phyloP scores from a whole-genome alignment of 2,797 vertebrate species.

The Loris lydekkerianus region DNA sequence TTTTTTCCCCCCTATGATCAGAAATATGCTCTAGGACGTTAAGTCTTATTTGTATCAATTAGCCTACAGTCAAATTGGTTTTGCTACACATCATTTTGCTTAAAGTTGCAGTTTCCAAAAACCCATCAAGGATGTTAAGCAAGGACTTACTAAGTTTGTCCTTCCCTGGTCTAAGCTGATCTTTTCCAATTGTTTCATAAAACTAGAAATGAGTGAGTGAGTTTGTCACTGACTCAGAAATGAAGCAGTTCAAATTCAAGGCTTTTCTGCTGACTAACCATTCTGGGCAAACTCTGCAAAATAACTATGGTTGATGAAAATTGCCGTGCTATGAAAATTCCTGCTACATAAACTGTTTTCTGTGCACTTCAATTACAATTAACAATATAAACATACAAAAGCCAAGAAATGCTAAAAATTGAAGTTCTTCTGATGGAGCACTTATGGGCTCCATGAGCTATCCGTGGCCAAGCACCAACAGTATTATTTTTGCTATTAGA shows the following conservation, averaged over 20 bases:
- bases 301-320: neutral
- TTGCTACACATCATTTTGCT: neutral
- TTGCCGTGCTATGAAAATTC: neutral
- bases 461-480: neutral
- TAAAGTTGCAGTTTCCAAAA: neutral
- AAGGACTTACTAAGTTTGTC: neutral
- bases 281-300: neutral
- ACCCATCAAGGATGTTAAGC: neutral
- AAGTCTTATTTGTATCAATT: neutral
- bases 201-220: conserved; percentile 1
- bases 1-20: neutral
- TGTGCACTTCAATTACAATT: neutral
- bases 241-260: conserved; percentile 43
- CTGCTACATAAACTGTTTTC: conserved; percentile 22
- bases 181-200: conserved; percentile 48
- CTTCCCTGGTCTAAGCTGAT: neutral
- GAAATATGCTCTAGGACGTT: neutral
- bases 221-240: conserved; percentile 56
- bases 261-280: conserved; percentile 59
- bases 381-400: conserved; percentile 31
- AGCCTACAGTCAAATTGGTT: neutral
- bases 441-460: neutral
- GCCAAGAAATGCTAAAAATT: conserved; percentile 21
- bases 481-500: conserved; percentile 8
- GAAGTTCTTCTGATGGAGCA: conserved; percentile 26